Evolutionary conservation across 2,113 vertebrate genomes (phyloP).

Genomic region (Ceyx cyanopectus): DNA sequence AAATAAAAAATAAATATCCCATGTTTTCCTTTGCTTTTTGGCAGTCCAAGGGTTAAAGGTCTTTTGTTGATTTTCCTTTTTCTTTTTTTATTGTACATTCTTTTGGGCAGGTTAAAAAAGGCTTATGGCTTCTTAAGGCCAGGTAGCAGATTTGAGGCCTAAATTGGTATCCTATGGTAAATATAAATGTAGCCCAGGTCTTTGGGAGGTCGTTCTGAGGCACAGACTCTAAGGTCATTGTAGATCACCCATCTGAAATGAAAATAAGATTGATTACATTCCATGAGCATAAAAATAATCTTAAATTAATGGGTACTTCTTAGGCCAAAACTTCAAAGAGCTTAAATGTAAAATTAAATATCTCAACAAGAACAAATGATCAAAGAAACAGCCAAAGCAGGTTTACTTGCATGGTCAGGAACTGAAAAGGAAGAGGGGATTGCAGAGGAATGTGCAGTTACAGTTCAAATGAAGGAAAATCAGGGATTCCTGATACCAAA

Average conservation of each 20-base stretch:
- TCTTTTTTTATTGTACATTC: constrained; percentile 31
- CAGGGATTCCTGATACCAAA: background rate
- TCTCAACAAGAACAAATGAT: background rate
- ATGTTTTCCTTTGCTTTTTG: constrained; percentile 71
- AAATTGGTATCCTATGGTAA: constrained; percentile 93
- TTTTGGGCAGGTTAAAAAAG: constrained; percentile 77
- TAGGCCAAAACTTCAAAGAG: background rate
- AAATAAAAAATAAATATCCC: constrained; percentile 77
- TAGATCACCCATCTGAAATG: constrained; percentile 95
- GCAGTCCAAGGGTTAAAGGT: constrained; percentile 63
- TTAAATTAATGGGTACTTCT: background rate
- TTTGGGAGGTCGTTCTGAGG: constrained; percentile 96
- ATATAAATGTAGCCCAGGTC: constrained; percentile 99
- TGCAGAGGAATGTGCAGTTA: background rate
- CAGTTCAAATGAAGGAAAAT: background rate
- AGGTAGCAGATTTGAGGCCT: constrained; percentile 63
- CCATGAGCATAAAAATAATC: background rate
- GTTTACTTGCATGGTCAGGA: background rate
- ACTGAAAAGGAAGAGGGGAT: background rate
- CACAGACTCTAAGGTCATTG: constrained; percentile 97
- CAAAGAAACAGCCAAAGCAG: background rate
- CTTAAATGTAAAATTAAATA: background rate
- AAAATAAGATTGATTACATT: constrained; percentile 53
- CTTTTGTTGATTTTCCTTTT: constrained; percentile 29
- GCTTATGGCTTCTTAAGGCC: constrained; percentile 78